A percentile compares a stretch with the other conserved stretches of the same genome.
These are phyloP conservation scores for Campylomormyrus numenius DNA, from an alignment of 2,113 vertebrate species.

Conservation along the genomic window DNA sequence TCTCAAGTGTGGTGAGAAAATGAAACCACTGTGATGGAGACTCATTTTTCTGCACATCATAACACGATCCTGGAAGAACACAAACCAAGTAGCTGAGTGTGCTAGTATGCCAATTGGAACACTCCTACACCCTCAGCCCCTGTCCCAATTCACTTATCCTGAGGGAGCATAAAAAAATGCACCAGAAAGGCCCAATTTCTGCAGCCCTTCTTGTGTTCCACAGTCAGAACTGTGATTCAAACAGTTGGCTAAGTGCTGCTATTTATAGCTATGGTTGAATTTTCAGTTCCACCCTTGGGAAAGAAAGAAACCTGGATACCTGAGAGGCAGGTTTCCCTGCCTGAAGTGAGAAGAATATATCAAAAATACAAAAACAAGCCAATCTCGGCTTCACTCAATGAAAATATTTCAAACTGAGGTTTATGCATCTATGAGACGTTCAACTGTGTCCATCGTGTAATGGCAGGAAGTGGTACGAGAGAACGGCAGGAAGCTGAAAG, in stretches of 20 bases:
- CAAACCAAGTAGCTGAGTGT: background rate
- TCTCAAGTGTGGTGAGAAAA: background rate
- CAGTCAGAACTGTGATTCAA: background rate
- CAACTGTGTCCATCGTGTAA: background rate
- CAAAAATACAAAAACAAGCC: background rate
- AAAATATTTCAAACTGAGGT: background rate
- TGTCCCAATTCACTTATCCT: background rate
- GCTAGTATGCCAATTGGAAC: background rate
- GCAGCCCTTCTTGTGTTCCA: background rate
- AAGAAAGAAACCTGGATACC: background rate
- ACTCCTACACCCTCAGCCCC: background rate
- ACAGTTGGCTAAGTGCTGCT: background rate
- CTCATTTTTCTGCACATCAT: background rate
- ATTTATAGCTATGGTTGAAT: background rate
- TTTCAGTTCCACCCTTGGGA: background rate
- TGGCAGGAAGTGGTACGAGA: background rate
- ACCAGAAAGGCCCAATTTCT: background rate
- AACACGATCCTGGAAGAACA: background rate
- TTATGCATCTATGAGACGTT: background rate
- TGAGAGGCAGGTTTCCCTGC: background rate
- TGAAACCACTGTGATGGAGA: background rate
- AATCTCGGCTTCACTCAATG: background rate
- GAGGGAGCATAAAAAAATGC: background rate
- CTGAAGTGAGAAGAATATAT: background rate
- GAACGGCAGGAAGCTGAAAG: background rate